Base-by-base conservation (phyloP, 2,888 invertebrate genomes). In the Protophormia terraenovae region DNA sequence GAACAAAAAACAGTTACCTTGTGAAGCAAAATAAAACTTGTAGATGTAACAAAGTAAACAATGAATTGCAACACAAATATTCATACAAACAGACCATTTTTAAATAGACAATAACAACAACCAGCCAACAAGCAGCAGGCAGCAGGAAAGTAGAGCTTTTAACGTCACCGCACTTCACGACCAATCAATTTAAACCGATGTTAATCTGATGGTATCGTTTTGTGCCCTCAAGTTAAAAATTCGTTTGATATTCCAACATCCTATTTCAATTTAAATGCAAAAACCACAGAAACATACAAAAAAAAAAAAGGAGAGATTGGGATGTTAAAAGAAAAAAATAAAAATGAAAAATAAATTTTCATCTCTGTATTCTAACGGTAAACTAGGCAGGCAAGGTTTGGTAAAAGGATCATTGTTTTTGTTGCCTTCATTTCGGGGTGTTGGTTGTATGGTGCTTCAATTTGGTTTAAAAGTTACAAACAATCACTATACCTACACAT, bases 241-340 rank as follows among this genome's bases (percentile, higher is more conserved):
- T 90, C 90, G 90, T 91, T 90, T 90, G 90, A 90, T 90, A 90
- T 90, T 89, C 89, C 89, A 90, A 89, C 90, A 90, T 90, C 89
- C 90, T 89, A 90, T 90, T 91, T 90, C 91, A 91, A 91, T 91
- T 91, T 91, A 91, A 90, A 91, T 91, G 90, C 90, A 91, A 91
- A 91, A 91, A 79, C 75, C 79, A 62, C 88, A 88, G 16, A 78
- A 50, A 79, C 55, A 69, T 35, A 60, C 79, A 29, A 12, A 50
- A 35, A 50, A 24, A 66, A 71, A 41, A 35, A 41, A 16, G 71
- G n/a, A 72, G 35, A 67, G 29, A 75, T 1, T 62, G 3, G 12
- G n/a, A 22, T 2, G 12, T n/a, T n/a, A 55, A 38, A 47, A 60
- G 7, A 45, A 29, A 47, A 32, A 16, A 10, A 29, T 27, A n/a